Conservation (phyloP, 1,140 invertebrate species). For the Pseudomyrmex sp. region DNA sequence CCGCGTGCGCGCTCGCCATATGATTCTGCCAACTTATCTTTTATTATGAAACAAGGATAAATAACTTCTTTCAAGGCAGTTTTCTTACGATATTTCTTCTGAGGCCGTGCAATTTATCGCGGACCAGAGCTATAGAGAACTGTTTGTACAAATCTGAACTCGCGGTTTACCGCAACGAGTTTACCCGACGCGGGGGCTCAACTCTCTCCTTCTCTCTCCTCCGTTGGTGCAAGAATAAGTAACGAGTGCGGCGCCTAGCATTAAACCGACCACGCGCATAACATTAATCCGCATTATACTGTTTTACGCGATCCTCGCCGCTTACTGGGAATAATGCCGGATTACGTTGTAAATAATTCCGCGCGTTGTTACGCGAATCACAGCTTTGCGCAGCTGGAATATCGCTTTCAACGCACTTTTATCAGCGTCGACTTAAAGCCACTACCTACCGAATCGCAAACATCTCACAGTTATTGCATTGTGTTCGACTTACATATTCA, state of each 20-base stretch:
- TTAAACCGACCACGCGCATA: slow-evolving; percentile 58
- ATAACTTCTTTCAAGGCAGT: slow-evolving; percentile 51
- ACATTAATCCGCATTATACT: slow-evolving; percentile 57
- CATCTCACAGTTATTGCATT: slow-evolving; percentile 17
- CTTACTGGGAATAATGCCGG: slow-evolving; percentile 46
- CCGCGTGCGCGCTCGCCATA: neutral
- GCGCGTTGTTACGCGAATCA: slow-evolving; percentile 40
- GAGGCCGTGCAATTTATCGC: slow-evolving; percentile 39
- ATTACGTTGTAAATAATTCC: slow-evolving; percentile 58
- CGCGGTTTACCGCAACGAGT: slow-evolving; percentile 30
- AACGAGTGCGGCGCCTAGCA: slow-evolving; percentile 39
- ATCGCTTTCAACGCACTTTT: slow-evolving; percentile 47
- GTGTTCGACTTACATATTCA: neutral
- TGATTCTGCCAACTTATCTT: slow-evolving; percentile 47
- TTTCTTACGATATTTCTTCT: slow-evolving; percentile 42
- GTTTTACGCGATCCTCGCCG: slow-evolving; percentile 50
- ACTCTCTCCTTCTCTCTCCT: slow-evolving; percentile 2
- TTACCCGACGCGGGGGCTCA: slow-evolving; percentile 24
- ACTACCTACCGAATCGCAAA: neutral
- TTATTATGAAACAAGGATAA: slow-evolving; percentile 59
- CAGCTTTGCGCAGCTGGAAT: neutral
- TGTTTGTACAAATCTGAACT: slow-evolving; percentile 48
- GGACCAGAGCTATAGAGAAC: slow-evolving; percentile 35
- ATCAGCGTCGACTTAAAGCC: neutral
- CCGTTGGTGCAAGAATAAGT: slow-evolving; percentile 49